Evolutionary conservation across 2,797 vertebrate genomes (phyloP), one percentile per base, ranked within the genome.

Genomic region (Ctenosaura bakeri): DNA sequence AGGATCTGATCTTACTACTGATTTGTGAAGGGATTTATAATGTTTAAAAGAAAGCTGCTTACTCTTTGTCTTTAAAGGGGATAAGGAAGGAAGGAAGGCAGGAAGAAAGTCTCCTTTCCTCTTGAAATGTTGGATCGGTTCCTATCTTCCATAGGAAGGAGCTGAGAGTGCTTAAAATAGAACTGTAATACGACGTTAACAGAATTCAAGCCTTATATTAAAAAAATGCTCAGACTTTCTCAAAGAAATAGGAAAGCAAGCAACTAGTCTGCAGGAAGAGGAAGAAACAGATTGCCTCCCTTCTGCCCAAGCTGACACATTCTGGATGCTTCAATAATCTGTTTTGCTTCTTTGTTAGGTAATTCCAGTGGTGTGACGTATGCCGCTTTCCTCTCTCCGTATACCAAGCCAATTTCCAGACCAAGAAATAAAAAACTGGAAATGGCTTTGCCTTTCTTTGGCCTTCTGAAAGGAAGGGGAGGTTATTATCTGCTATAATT

Each of bases 1-100:
- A 92, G 46, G 6, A 88, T 22, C 32, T 76, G 62, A 29, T 10
- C 78, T 88, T n/a, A 90, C 91, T 89, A 69, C 16, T 87, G 42
- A 2, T 76, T 83, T 77, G n/a, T 74, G 62, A 91, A 85, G 14
- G 79, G n/a, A 35, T 50, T 59, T 86, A 88, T 62, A 84, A 76
- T 88, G 88, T 86, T 91, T 87, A 86, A 92, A 52, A 89, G 35
- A 10, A 52, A 90, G 64, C 83, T 22, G 8, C 32, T 85, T 46
- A n/a, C 46, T 87, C 14, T 2, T 13, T 38, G 3, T 87, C 85
- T 64, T 62, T 66, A 90, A 87, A 85, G 26, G 35, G 22, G 0
- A 56, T 88, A 66, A 77, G 83, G 54, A 16, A 0, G 0, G 46
- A 64, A 85, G 16, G 8, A 26, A 12, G 38, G 22, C 12, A 74